Conservation (phyloP, 2,797 vertebrate genomes). For the Heterohyrax brucei region DNA sequence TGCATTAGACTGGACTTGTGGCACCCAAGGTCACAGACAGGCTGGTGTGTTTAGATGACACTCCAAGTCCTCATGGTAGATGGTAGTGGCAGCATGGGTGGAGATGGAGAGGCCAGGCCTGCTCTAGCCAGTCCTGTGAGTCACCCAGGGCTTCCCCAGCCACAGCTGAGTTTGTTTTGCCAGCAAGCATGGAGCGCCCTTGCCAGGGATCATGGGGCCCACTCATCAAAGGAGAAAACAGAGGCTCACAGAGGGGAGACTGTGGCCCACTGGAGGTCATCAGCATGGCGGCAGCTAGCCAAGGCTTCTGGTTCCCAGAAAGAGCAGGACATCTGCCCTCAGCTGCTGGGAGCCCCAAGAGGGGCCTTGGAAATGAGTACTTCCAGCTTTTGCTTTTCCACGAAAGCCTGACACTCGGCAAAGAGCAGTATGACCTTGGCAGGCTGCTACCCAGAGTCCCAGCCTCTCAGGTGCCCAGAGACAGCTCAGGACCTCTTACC, state of each 20-base stretch:
- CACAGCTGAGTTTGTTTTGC: not conserved
- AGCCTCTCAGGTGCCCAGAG: not conserved
- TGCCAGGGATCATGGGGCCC: not conserved
- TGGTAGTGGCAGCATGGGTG: not conserved
- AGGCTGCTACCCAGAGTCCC: not conserved
- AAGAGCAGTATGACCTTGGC: constrained; percentile 79
- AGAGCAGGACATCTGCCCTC: not conserved
- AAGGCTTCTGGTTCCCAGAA: constrained; percentile 42
- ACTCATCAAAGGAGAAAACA: constrained; percentile 38
- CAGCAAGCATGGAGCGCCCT: not conserved
- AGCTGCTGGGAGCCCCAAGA: not conserved
- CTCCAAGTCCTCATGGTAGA: not conserved
- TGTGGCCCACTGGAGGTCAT: not conserved
- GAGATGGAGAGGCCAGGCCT: not conserved
- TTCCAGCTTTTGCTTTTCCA: constrained; percentile 61
- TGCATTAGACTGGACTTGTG: not conserved
- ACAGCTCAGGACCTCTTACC: not conserved
- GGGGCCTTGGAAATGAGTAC: not conserved
- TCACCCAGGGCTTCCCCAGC: constrained; percentile 72
- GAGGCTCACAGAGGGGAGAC: not conserved
- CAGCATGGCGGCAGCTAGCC: not conserved
- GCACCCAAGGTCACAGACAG: too few relatives aligned
- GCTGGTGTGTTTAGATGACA: not conserved
- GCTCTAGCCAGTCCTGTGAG: constrained; percentile 57
- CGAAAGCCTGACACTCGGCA: not conserved